Evolutionary conservation across 1,140 invertebrate genomes (phyloP).

Genomic region (Aporrectodea caliginosa): DNA sequence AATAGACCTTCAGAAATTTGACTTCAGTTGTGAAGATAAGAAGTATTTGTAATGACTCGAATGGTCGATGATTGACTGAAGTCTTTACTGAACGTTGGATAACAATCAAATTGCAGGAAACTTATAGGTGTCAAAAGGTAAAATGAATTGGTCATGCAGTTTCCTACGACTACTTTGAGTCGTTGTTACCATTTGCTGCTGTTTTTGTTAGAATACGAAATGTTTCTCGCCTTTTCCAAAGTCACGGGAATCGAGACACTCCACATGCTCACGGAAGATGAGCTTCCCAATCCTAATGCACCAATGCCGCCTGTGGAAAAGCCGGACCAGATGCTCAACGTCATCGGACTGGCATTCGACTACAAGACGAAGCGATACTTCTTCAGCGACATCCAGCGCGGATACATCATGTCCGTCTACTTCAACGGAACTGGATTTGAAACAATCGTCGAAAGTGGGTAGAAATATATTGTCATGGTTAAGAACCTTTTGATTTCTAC

Average conservation of each 20-base stretch:
- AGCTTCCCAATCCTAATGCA: constrained; percentile 66
- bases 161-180: no score
- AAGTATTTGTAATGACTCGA: no score
- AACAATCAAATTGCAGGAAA: no score
- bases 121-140: no score
- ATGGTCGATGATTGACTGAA: no score
- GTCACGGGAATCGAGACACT: constrained; percentile 83
- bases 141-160: no score
- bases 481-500: no score
- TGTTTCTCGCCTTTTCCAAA: constrained; percentile 88
- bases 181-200: no score
- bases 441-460: constrained; percentile 67
- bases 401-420: constrained; percentile 75
- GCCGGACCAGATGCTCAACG: constrained; percentile 69
- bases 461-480: neutral
- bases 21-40: no score
- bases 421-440: constrained; percentile 74
- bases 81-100: no score
- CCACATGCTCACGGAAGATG: constrained; percentile 73
- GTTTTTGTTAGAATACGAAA: constrained; percentile 56
- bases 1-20: no score
- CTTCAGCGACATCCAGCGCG: constrained; percentile 81
- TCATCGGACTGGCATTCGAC: constrained; percentile 77
- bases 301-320: constrained; percentile 72
- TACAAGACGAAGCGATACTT: constrained; percentile 68